Base-by-base conservation (phyloP, 53 echinoderm and acorn worm genomes). In the Astropecten irregularis region DNA sequence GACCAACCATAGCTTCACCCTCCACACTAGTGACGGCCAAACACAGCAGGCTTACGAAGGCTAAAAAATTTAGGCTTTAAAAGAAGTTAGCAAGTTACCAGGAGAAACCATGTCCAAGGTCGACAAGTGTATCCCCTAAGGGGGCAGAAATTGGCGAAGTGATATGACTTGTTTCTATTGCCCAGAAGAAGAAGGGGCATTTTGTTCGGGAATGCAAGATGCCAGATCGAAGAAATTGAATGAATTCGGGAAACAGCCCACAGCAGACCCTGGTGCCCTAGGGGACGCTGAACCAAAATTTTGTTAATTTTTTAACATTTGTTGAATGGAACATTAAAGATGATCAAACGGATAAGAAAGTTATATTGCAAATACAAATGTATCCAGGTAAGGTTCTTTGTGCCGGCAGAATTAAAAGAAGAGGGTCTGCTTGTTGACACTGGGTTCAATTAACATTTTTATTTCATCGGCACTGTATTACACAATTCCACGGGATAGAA, bases 221-320 rank as follows among this genome's bases (percentile, higher is more conserved):
- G 31, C 33, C 36, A 11, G n/a, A n/a, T n/a, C 25, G 54, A 54
- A 54, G 0, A 2, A 52, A 37, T 20, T 38, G 37, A 13, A 21
- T 16, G 2, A 3, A 48, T 56, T 69, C 71, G 74, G 85, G 50
- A 85, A 85, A 85, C 85, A 63, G 14, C 2, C 4, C 15, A 34
- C 85, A 85, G 74, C 85, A 32, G 44, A 59, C 85, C 48, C 73
- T 7, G 51, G 29, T 63, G 63, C 85, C 74, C 74, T 51, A 46
- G 73, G 85, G 85, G 49, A 60, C 32, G 74, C 74, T 85, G 85
- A 64, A 32, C 9, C 25, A 19, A 28, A n/a, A 60, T 2, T 6
- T 40, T 59, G 84, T 71, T 34, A 23, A 14, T 26, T 2, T 10
- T n/a, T n/a, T n/a, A n/a, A 68, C 26, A 4, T 26, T 22, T 23